Evolutionary conservation across 2,113 vertebrate genomes (phyloP).

Genomic region (Platycercus adscitus): DNA sequence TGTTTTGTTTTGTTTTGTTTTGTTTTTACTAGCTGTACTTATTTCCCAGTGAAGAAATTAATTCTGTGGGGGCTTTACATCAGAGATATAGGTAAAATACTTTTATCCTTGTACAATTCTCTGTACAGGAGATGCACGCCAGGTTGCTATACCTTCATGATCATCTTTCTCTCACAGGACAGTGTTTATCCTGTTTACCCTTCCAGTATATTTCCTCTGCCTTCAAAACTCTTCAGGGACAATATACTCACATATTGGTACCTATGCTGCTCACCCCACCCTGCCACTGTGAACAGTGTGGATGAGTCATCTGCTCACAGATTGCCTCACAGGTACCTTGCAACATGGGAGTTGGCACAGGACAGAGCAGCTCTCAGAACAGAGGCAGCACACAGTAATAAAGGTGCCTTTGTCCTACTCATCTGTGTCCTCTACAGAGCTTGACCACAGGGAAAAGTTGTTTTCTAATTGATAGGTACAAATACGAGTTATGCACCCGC

Average conservation of each 20-base stretch:
- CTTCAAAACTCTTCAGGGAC: neutral
- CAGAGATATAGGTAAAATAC: neutral
- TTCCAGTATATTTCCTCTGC: neutral
- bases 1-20: neutral
- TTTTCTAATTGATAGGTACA: neutral
- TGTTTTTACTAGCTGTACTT: neutral
- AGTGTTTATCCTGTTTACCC: neutral
- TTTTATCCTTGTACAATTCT: neutral
- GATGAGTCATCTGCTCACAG: conserved; percentile 32
- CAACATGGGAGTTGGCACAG: neutral
- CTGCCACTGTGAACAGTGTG: neutral
- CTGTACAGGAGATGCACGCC: neutral
- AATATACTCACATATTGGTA: neutral
- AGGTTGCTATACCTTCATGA: neutral
- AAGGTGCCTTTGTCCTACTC: neutral
- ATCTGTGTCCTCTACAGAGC: neutral
- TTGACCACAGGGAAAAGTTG: neutral
- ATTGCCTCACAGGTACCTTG: neutral
- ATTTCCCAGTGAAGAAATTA: neutral
- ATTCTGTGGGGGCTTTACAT: neutral
- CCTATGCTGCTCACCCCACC: neutral
- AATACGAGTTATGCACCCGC: neutral
- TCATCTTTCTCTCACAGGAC: neutral
- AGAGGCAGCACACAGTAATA: neutral
- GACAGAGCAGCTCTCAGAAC: neutral